Evolutionary conservation across 2,888 invertebrate species (phyloP).

Genomic region (Volucella bombylans): DNA sequence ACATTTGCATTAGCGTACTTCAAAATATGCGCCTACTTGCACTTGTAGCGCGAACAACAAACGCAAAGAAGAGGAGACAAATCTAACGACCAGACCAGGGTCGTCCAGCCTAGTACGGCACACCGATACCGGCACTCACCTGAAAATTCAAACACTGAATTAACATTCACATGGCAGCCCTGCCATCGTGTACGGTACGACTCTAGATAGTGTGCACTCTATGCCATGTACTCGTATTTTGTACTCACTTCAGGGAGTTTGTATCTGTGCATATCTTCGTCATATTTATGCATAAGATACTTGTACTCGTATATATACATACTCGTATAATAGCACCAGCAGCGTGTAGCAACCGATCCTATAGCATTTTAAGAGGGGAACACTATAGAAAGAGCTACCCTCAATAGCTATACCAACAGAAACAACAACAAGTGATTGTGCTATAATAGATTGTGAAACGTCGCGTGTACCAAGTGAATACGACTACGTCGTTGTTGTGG

Average conservation of each 20-base stretch:
- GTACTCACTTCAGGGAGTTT: conserved; percentile 27
- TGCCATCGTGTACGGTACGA: conserved; percentile 16
- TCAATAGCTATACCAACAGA: not conserved
- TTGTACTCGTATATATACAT: not conserved
- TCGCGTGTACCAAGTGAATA: conserved; percentile 36
- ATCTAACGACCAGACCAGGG: conserved; percentile 37
- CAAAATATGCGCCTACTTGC: conserved; percentile 55
- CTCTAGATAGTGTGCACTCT: too few relatives aligned
- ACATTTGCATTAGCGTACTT: conserved; percentile 58
- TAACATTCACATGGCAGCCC: conserved; percentile 47
- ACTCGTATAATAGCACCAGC: not conserved
- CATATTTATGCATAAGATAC: conserved; percentile 40
- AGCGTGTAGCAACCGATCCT: not conserved
- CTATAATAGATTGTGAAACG: conserved; percentile 58
- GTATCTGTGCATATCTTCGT: conserved; percentile 38
- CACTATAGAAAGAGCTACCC: not conserved
- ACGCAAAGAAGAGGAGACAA: conserved; percentile 5
- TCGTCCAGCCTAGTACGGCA: conserved; percentile 34
- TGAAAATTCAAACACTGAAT: conserved; percentile 47
- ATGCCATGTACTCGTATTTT: not conserved
- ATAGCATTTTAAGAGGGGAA: conserved; percentile 4
- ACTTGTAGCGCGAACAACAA: conserved; percentile 47
- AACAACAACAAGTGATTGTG: conserved; percentile 28
- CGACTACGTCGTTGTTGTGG: conserved; percentile 22
- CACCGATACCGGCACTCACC: conserved; percentile 59